Evolutionary conservation across 2,888 invertebrate species (phyloP), one percentile per base, ranked within the genome.

Genomic region (Mimumesa dahlbomi): DNA sequence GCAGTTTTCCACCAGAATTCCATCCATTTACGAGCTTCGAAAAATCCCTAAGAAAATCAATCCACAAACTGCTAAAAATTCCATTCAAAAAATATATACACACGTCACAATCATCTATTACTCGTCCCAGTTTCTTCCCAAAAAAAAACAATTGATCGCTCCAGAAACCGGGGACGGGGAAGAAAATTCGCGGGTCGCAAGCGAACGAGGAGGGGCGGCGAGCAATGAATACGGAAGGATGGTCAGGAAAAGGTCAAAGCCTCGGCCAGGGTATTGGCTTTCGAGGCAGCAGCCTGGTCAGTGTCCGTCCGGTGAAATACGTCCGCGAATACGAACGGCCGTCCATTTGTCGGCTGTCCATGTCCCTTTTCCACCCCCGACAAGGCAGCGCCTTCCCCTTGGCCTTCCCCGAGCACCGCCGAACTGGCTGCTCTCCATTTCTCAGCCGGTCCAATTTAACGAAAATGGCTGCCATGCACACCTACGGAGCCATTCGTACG

Each of bases 381-480:
- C 61, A 31, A 34, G 21, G 18, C 25, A 16, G 19, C 43, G 43
- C 21, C 34, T 53, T 69, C 61, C 77, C 50, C 61, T 43, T 63
- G 11, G 40, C 49, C 43, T 54, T n/a, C 25, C 3, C 70, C n/a
- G 36, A 16, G 53, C 9, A 29, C 38, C 50, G 11, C 34, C 42
- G 22, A 57, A 29, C 73, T 61, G 50, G 58, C 61, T 68, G 62
- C 62, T 74, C 74, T 73, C 79, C 72, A 87, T 87, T 86, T 86
- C 87, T 87, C 86, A 86, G 77, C 74, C 70, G 81, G 84, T 84
- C 79, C 84, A 86, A 87, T 87, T 87, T 85, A 82, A 76, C 81
- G 85, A 82, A 82, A 85, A 83, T 79, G 74, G 77, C 77, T 75
- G 77, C 76, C 75, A 61, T 52, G 42, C 63, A 59, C 80, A 75